Percentiles rank a stretch among this genome's conserved stretches.
phyloP scores from a whole-genome alignment of 2,888 invertebrate genomes.

The Merodon equestris region DNA sequence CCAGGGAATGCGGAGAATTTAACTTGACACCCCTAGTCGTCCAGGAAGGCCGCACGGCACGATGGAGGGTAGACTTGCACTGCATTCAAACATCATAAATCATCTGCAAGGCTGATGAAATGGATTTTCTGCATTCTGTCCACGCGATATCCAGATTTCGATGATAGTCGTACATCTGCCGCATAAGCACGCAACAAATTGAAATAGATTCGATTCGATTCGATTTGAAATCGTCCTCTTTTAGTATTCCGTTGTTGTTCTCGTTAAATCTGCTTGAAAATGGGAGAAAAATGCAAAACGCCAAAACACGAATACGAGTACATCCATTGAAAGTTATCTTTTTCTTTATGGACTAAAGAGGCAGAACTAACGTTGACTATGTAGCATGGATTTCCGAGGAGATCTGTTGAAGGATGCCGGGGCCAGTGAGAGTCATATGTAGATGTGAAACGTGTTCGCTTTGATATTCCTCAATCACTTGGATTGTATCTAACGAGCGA shows the following conservation, averaged over 20 bases:
- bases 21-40: background rate
- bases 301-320: slow-evolving; percentile 24
- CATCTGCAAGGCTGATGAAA: slow-evolving; percentile 4
- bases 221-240: slow-evolving; percentile 20
- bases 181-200: slow-evolving; percentile 56
- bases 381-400: background rate
- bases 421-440: slow-evolving; percentile 22
- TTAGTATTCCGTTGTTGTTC: slow-evolving; percentile 65
- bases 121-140: slow-evolving; percentile 19
- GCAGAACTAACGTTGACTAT: background rate
- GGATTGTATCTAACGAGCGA: slow-evolving; percentile 62
- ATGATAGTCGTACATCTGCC: slow-evolving; percentile 14
- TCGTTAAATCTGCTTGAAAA: slow-evolving; percentile 66
- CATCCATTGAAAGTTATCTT: slow-evolving; percentile 49
- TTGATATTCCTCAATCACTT: slow-evolving; percentile 64
- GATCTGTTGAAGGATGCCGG: background rate
- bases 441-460: slow-evolving; percentile 16
- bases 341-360: slow-evolving; percentile 53
- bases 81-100: slow-evolving; percentile 50
- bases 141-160: background rate
- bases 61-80: slow-evolving; percentile 16
- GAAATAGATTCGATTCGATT: slow-evolving; percentile 51
- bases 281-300: slow-evolving; percentile 62
- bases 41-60: background rate
- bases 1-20: background rate